These are phyloP conservation scores for Eubasilissa splendida DNA, from an alignment of 2,888 invertebrate genomes.

Conservation along the genomic window DNA sequence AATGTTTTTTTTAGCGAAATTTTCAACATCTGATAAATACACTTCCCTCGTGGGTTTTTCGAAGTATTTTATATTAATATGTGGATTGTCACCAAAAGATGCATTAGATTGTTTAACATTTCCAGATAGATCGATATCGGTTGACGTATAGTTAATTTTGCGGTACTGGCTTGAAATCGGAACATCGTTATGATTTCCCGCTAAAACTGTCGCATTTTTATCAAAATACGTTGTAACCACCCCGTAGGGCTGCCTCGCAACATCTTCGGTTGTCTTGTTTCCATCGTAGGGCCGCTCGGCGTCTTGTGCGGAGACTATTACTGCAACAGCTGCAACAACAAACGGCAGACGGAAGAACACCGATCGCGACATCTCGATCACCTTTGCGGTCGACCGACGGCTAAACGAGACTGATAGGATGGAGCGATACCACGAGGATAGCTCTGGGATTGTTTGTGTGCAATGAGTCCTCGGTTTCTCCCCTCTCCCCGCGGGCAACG, in stretches of 20 bases:
- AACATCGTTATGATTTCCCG: not conserved
- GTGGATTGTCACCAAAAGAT: not conserved
- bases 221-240: not conserved
- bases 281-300: not conserved
- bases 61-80: too few relatives aligned
- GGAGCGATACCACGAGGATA: not conserved
- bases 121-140: too few relatives aligned
- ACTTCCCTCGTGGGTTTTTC: too few relatives aligned
- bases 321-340: not conserved
- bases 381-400: slow-evolving; percentile 18
- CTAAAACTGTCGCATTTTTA: not conserved
- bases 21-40: too few relatives aligned
- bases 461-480: slow-evolving; percentile 2
- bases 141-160: not conserved
- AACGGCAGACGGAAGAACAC: not conserved
- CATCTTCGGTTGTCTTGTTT: not conserved
- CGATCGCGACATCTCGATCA: slow-evolving; percentile 14
- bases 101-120: too few relatives aligned
- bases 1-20: too few relatives aligned
- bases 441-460: not conserved
- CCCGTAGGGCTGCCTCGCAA: not conserved
- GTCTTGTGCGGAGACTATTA: not conserved
- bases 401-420: slow-evolving; percentile 12
- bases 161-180: not conserved
- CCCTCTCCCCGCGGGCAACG: not conserved